Conservation (phyloP, 1,140 invertebrate genomes). For the Drosophila pallidifrons region DNA sequence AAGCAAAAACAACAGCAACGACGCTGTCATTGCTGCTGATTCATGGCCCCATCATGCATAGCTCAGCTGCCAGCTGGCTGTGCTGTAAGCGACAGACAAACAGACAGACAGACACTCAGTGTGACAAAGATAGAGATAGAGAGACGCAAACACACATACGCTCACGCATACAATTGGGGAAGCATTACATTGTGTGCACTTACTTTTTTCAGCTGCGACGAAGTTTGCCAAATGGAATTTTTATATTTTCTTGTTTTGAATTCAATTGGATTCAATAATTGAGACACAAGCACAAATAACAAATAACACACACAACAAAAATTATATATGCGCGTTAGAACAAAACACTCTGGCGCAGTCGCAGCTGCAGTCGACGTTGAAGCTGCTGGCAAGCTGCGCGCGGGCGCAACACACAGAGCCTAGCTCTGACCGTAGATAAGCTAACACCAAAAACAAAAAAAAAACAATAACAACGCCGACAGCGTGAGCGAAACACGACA, state of each 20-base stretch:
- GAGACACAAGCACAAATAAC: conserved; percentile 20
- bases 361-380: conserved; percentile 9
- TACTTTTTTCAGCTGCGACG: conserved; percentile 35
- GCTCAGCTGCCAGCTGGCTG: conserved; percentile 40
- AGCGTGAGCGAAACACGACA: conserved; percentile 5
- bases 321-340: conserved; percentile 32
- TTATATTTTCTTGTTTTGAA: background rate
- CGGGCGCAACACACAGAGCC: conserved; percentile 46
- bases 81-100: conserved; percentile 10
- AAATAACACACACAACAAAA: conserved; percentile 34
- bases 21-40: conserved; percentile 42
- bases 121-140: conserved; percentile 11
- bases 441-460: no score
- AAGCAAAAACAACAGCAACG: conserved; percentile 8
- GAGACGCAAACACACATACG: no score
- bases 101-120: conserved; percentile 1
- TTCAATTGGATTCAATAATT: conserved; percentile 14
- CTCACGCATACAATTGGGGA: conserved; percentile 21
- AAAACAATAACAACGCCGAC: background rate
- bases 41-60: conserved; percentile 32
- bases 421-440: conserved; percentile 19
- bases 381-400: conserved; percentile 50
- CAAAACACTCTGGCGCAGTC: conserved; percentile 23
- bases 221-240: background rate
- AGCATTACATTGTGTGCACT: conserved; percentile 30